A percentile compares a stretch with the other conserved stretches of the same genome.
Evolutionary conservation across 2,888 invertebrate species (phyloP).

Genomic region (Kuschelorhynchus macadamiae): DNA sequence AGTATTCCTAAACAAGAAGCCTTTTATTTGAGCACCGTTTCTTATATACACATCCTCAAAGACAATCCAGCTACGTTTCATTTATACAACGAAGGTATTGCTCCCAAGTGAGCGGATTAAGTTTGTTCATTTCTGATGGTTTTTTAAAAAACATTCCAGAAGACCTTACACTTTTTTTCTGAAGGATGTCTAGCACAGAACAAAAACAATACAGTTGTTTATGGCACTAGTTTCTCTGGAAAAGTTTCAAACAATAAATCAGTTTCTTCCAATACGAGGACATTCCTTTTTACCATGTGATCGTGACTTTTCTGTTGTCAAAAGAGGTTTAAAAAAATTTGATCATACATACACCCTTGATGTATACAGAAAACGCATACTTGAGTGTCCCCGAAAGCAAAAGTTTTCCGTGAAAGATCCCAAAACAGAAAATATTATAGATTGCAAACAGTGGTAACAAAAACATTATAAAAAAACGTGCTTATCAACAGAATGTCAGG

Average conservation of each 20-base stretch:
- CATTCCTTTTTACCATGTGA: conserved; percentile 4
- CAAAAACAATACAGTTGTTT: background rate
- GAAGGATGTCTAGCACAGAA: no score
- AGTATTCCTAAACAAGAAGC: no score
- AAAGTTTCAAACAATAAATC: background rate
- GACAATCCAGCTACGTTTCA: conserved; percentile 1
- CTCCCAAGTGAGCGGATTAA: background rate
- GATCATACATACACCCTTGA: conserved; percentile 9
- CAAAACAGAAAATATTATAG: conserved; percentile 15
- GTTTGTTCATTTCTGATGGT: background rate
- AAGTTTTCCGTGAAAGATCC: conserved; percentile 7
- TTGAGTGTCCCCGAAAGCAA: conserved; percentile 14
- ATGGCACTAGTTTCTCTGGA: background rate
- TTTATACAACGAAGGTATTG: conserved; percentile 4
- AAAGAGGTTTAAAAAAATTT: background rate
- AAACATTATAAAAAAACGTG: conserved; percentile 11
- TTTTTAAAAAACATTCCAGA: conserved; percentile 1
- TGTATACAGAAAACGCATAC: conserved; percentile 10
- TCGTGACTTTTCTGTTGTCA: background rate
- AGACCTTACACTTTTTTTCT: background rate
- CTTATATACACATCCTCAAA: no score
- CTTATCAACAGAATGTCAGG: conserved; percentile 1
- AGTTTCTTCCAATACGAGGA: conserved; percentile 8
- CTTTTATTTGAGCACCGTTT: no score
- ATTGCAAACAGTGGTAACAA: conserved; percentile 11